Conservation (phyloP, 2,113 vertebrate genomes). For the Campylorhamphus procurvoides region DNA sequence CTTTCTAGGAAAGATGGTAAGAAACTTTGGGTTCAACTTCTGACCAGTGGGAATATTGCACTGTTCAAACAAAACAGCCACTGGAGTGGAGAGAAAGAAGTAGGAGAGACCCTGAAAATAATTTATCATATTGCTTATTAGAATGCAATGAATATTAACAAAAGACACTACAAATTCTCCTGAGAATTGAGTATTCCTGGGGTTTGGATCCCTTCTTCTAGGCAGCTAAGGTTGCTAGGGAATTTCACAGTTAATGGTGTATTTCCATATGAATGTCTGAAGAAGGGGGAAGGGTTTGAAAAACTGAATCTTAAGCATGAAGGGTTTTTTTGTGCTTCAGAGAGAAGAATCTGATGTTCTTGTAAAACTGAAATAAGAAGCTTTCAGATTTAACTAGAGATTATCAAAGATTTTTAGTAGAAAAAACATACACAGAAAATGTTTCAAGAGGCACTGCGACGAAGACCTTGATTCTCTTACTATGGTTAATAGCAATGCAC, state of each 20-base stretch:
- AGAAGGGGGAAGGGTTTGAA: constrained; percentile 27
- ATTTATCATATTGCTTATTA: neutral
- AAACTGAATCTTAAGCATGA: neutral
- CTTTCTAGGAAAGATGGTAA: neutral
- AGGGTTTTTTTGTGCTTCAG: neutral
- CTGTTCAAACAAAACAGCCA: neutral
- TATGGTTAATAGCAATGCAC: neutral
- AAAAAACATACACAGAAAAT: neutral
- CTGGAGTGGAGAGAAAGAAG: neutral
- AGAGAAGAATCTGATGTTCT: neutral
- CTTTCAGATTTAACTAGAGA: neutral
- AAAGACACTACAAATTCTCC: neutral
- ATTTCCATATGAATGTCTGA: constrained; percentile 45
- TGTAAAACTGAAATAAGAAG: neutral
- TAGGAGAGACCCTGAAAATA: neutral
- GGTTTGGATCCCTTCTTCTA: constrained; percentile 30
- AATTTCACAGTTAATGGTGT: constrained; percentile 26
- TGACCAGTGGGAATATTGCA: neutral
- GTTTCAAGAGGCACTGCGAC: neutral
- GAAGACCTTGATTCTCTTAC: neutral
- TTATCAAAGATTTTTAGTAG: neutral
- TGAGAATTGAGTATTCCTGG: neutral
- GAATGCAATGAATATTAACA: constrained; percentile 46
- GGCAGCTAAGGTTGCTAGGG: constrained; percentile 28
- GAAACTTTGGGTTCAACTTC: neutral